Evolutionary conservation across 37 sponge, comb jelly and placozoan species (phyloP).

Genomic region (Tethya wilhelma): DNA sequence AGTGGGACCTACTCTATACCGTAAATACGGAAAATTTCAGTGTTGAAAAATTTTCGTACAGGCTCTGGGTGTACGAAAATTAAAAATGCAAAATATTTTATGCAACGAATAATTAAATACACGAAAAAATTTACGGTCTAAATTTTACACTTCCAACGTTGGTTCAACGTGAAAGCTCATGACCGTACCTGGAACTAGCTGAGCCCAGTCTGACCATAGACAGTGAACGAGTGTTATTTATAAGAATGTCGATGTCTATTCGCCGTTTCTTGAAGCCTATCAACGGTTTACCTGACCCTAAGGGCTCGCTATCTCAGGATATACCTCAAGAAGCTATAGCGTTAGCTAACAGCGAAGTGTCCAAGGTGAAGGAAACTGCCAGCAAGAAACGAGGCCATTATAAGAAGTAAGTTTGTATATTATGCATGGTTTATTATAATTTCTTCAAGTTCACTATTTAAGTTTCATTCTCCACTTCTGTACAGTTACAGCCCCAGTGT

Average conservation of each 20-base stretch:
- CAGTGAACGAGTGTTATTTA: too few species aligned
- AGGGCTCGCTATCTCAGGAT: neutral
- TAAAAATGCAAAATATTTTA: neutral
- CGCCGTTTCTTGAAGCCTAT: neutral
- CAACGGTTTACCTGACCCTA: neutral
- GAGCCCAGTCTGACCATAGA: too few species aligned
- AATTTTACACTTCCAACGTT: neutral
- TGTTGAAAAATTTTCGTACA: neutral
- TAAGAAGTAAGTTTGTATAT: too few species aligned
- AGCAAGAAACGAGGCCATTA: neutral
- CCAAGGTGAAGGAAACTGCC: neutral
- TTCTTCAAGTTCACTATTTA: too few species aligned
- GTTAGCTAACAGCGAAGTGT: neutral
- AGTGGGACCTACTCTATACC: conserved; percentile 6
- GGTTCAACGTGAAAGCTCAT: neutral
- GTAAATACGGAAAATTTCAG: too few species aligned
- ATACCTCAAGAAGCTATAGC: neutral
- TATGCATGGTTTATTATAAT: too few species aligned
- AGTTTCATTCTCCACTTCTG: too few species aligned
- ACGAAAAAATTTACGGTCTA: neutral
- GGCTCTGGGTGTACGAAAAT: neutral
- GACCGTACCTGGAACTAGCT: neutral
- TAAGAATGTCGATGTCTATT: neutral
- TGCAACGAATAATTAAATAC: neutral
- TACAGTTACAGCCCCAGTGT: neutral